Conservation (phyloP, 1,140 invertebrate species). For the Zaprionus gabonicus region DNA sequence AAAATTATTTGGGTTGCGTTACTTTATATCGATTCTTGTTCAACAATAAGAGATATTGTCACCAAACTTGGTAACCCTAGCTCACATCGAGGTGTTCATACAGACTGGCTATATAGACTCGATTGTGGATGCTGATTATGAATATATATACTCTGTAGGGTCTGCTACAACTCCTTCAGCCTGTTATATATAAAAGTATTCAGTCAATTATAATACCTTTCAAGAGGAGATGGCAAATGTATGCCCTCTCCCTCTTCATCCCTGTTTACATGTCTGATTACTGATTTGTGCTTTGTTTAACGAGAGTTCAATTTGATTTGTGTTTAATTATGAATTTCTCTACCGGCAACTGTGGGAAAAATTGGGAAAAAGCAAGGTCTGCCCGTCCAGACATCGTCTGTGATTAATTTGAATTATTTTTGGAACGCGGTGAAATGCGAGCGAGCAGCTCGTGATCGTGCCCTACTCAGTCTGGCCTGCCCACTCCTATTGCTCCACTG, state of each 20-base stretch:
- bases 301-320: slow-evolving; percentile 49
- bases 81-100: too few species aligned
- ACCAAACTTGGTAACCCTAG: too few species aligned
- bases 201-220: too few species aligned
- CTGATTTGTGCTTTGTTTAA: slow-evolving; percentile 30
- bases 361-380: slow-evolving; percentile 28
- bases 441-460: slow-evolving; percentile 47
- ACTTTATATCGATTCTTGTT: too few species aligned
- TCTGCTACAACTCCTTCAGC: too few species aligned
- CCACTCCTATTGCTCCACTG: slow-evolving; percentile 33
- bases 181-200: too few species aligned
- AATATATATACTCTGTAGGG: too few species aligned
- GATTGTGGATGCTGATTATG: too few species aligned
- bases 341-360: slow-evolving; percentile 61
- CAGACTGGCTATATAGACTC: too few species aligned
- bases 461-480: slow-evolving; percentile 4
- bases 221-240: neutral
- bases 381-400: slow-evolving; percentile 7
- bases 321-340: slow-evolving; percentile 54
- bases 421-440: slow-evolving; percentile 62
- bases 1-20: too few species aligned
- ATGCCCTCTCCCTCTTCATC: neutral
- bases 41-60: too few species aligned
- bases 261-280: slow-evolving; percentile 12
- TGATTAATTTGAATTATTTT: slow-evolving; percentile 81